A percentile compares a stretch with the other conserved stretches of the same genome.
These are phyloP conservation scores for Amblyjoppa fuscipennis DNA, from an alignment of 2,888 invertebrate genomes.

Conservation along the genomic window DNA sequence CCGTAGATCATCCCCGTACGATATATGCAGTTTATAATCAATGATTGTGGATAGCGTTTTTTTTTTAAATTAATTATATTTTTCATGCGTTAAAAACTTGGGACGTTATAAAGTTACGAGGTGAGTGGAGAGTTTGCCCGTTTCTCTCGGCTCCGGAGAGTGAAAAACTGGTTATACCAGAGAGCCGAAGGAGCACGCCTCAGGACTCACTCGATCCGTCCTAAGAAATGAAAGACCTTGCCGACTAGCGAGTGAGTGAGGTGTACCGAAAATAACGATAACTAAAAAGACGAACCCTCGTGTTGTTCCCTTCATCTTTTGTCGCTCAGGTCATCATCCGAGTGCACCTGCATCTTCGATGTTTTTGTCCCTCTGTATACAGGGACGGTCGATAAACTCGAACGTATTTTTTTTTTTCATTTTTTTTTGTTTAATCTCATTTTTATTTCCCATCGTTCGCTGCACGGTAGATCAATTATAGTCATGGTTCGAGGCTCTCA, in stretches of 20 bases:
- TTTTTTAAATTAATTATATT: background rate
- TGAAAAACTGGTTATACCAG: slow-evolving; percentile 62
- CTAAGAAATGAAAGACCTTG: slow-evolving; percentile 48
- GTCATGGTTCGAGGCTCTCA: slow-evolving; percentile 42
- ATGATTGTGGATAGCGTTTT: background rate
- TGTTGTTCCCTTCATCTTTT: slow-evolving; percentile 4
- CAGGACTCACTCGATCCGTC: slow-evolving; percentile 28
- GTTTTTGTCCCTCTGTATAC: slow-evolving; percentile 24
- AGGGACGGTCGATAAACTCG: slow-evolving; percentile 18
- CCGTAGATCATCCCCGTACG: background rate
- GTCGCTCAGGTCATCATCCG: slow-evolving; percentile 26
- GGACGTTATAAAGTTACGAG: slow-evolving; percentile 39
- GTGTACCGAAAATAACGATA: slow-evolving; percentile 53
- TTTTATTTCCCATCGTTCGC: background rate
- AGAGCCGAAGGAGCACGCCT: slow-evolving; percentile 39
- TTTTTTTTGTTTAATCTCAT: background rate
- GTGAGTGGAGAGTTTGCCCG: slow-evolving; percentile 46
- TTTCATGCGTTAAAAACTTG: slow-evolving; percentile 40
- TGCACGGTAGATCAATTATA: slow-evolving; percentile 33
- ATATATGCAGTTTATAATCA: background rate
- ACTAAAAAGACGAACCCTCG: slow-evolving; percentile 23
- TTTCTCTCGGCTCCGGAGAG: slow-evolving; percentile 43
- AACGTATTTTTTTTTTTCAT: slow-evolving; percentile 14
- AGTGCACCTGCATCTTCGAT: slow-evolving; percentile 59
- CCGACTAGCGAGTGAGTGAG: slow-evolving; percentile 37